Conservation (phyloP, 2,888 invertebrate genomes). For the Nomada fabriciana region DNA sequence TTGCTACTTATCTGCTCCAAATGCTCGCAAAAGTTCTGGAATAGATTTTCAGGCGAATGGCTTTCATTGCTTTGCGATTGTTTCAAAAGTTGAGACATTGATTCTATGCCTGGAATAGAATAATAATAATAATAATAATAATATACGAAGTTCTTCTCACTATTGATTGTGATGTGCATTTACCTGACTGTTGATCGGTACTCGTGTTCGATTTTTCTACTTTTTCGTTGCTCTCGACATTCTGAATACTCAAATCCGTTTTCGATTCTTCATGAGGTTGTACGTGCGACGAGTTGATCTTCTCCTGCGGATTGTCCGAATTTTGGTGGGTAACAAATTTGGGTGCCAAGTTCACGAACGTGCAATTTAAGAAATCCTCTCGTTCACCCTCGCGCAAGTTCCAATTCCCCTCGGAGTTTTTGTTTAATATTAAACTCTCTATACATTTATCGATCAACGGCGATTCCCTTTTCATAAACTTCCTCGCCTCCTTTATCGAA, state of each 20-base stretch:
- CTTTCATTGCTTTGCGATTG: constrained; percentile 11
- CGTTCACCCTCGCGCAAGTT: constrained; percentile 1
- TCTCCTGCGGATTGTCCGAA: neutral
- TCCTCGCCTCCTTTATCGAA: constrained; percentile 51
- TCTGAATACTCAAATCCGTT: no score
- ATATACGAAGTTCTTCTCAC: neutral
- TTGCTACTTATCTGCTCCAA: constrained; percentile 35
- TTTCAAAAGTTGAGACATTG: constrained; percentile 32
- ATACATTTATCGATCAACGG: constrained; percentile 66
- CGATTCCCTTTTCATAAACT: constrained; percentile 57
- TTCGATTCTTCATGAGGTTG: no score
- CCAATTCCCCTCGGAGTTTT: neutral
- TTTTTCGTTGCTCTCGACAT: neutral
- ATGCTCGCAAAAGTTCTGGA: constrained; percentile 59
- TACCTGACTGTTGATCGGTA: neutral
- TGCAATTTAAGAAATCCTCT: constrained; percentile 18
- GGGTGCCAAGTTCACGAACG: neutral
- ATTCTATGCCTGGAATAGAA: constrained; percentile 41
- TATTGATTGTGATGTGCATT: neutral
- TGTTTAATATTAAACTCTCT: constrained; percentile 47
- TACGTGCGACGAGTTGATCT: neutral
- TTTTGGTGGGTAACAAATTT: neutral
- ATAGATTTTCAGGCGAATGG: constrained; percentile 2
- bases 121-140: neutral
- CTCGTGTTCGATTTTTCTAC: neutral